Base-by-base conservation (phyloP, 2,797 vertebrate genomes). In the Otolemur crassicaudatus region DNA sequence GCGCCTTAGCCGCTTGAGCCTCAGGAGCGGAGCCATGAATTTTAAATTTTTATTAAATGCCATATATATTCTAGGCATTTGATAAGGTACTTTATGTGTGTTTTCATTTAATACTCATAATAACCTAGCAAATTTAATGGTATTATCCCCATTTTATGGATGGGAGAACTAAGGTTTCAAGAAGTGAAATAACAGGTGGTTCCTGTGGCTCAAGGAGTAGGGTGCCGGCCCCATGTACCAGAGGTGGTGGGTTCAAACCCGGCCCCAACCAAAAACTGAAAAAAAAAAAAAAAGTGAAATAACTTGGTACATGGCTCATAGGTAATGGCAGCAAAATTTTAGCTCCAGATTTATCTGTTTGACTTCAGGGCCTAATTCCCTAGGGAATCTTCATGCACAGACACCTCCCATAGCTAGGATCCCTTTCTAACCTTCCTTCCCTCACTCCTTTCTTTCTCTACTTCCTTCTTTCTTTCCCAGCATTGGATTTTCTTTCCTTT, bases 401-500 rank as follows among this genome's bases (percentile, higher is more conserved):
- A 82, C 20, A n/a, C 7, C 20, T 76, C 4, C 46, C 12, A 27
- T 12, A 53, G 3, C 17, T 19, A 60, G 58, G 10, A 27, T 34
- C 22, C 13, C 27, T 75, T 56, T 67, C 56, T 87, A 60, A 23
- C 9, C 3, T 89, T 34, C 25, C 49, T 75, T 34, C 60, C 40
- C 43, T 94, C 7, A 12, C 29, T 70, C 61, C 27, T 77, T 89
- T 29, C 20, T 90, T 88, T 79, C 7, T 43, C 56, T 77, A 63
- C 37, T 60, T 60, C 8, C 3, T 46, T 65, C 20, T 46, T 73
- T 63, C 65, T 73, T 73, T 43, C 80, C 31, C 58, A 87, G 61
- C 46, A 34, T 61, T 69, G 87, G 46, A 82, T 87, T 69, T 96
- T 82, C 49, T 96, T 93, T 96, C 82, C 85, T 46, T 81, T 95